Conservation (phyloP, 2,888 invertebrate species). For the Dysmachus trigonus region DNA sequence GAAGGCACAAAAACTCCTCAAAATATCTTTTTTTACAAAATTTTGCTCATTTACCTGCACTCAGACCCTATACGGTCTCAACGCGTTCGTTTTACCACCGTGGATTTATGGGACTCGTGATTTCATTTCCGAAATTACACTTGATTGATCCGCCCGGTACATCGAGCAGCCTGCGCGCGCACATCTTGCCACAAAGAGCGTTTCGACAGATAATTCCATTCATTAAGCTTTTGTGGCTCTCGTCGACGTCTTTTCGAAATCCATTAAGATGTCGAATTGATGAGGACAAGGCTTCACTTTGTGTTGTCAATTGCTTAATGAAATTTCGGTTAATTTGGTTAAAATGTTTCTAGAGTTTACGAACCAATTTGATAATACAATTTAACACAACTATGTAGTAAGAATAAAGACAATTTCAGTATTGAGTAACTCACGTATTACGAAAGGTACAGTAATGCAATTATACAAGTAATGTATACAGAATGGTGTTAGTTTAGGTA, state of each 20-base stretch:
- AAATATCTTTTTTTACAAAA: background rate
- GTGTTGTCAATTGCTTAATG: background rate
- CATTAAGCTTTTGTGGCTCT: background rate
- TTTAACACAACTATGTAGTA: background rate
- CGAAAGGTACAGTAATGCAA: background rate
- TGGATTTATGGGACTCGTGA: conserved; percentile 25
- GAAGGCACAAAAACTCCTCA: background rate
- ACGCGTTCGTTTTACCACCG: background rate
- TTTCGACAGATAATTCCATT: background rate
- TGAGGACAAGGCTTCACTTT: background rate
- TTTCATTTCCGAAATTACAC: conserved; percentile 12
- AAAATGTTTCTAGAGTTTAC: background rate
- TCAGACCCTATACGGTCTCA: background rate
- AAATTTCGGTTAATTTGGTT: background rate
- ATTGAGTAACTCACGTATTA: background rate
- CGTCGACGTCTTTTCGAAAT: background rate
- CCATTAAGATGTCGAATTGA: background rate
- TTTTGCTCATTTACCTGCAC: background rate
- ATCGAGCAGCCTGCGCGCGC: background rate
- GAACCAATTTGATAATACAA: background rate
- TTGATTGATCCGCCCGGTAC: conserved; percentile 27
- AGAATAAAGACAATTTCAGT: background rate
- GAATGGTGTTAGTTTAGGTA: background rate
- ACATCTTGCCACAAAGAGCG: background rate
- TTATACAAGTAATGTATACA: background rate